Evolutionary conservation across 2,888 invertebrate species (phyloP).

Genomic region (Elaeidobius kamerunicus): DNA sequence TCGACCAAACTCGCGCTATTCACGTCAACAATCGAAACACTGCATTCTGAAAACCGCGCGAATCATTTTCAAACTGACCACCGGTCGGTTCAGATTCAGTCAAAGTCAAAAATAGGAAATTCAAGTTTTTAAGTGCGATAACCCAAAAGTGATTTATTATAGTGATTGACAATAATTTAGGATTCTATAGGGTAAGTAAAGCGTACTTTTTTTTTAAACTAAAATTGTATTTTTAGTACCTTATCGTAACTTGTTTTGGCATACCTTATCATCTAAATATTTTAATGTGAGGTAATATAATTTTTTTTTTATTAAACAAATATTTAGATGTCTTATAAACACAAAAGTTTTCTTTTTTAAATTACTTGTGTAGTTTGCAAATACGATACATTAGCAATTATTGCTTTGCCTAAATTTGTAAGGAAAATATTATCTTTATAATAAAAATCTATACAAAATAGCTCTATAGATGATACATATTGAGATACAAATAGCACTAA

Average conservation of each 20-base stretch:
- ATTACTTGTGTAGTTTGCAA: too few relatives aligned
- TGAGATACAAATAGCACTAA: background rate
- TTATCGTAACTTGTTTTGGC: background rate
- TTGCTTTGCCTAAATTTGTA: too few relatives aligned
- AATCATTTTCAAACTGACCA: slow-evolving; percentile 19
- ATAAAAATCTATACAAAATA: background rate
- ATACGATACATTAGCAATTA: too few relatives aligned
- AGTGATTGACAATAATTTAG: too few relatives aligned
- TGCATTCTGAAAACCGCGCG: slow-evolving; percentile 4
- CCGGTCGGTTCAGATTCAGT: slow-evolving; percentile 9
- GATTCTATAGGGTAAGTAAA: slow-evolving; percentile 7
- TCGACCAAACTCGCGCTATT: slow-evolving; percentile 15
- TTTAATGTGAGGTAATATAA: too few relatives aligned
- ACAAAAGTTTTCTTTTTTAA: too few relatives aligned
- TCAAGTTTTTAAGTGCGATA: slow-evolving; percentile 20
- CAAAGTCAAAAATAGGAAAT: slow-evolving; percentile 18
- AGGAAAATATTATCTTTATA: too few relatives aligned
- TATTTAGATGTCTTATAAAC: too few relatives aligned
- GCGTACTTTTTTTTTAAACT: background rate
- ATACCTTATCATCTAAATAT: too few relatives aligned
- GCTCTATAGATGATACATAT: background rate
- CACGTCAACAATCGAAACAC: slow-evolving; percentile 18
- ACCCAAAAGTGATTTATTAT: too few relatives aligned
- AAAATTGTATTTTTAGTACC: background rate
- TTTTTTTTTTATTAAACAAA: too few relatives aligned